These are phyloP conservation scores for Cosmorhoe ocellata DNA, from an alignment of 2,888 invertebrate species.

Conservation along the genomic window DNA sequence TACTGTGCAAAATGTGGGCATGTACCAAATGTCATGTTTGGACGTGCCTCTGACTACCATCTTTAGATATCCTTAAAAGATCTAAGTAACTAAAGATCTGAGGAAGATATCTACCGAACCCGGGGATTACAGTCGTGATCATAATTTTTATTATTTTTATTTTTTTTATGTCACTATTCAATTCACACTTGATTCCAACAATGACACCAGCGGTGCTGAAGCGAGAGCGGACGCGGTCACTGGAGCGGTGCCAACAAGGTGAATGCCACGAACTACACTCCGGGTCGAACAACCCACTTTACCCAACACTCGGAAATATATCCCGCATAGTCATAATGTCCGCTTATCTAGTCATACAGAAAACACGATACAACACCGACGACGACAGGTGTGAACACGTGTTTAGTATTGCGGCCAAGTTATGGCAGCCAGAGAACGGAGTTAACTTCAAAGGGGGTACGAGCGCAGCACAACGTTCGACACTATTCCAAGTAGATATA, in stretches of 20 bases:
- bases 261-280: constrained; percentile 78
- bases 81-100: too few relatives aligned
- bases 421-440: constrained; percentile 19
- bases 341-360: constrained; percentile 49
- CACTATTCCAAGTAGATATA: constrained; percentile 9
- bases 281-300: constrained; percentile 71
- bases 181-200: not conserved
- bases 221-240: constrained; percentile 38
- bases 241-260: constrained; percentile 79
- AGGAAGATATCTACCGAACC: too few relatives aligned
- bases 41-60: too few relatives aligned
- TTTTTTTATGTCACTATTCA: too few relatives aligned
- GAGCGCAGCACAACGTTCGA: constrained; percentile 11
- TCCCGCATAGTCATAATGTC: constrained; percentile 41
- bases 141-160: too few relatives aligned
- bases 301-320: constrained; percentile 63
- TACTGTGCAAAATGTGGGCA: too few relatives aligned
- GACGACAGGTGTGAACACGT: constrained; percentile 27
- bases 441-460: constrained; percentile 20
- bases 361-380: constrained; percentile 33
- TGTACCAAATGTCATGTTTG: too few relatives aligned
- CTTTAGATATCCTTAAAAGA: too few relatives aligned
- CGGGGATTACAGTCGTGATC: too few relatives aligned
- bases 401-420: constrained; percentile 21
- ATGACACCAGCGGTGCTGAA: constrained; percentile 17